Evolutionary conservation across 1,140 invertebrate species (phyloP).

Genomic region (Antheraea pernyi): DNA sequence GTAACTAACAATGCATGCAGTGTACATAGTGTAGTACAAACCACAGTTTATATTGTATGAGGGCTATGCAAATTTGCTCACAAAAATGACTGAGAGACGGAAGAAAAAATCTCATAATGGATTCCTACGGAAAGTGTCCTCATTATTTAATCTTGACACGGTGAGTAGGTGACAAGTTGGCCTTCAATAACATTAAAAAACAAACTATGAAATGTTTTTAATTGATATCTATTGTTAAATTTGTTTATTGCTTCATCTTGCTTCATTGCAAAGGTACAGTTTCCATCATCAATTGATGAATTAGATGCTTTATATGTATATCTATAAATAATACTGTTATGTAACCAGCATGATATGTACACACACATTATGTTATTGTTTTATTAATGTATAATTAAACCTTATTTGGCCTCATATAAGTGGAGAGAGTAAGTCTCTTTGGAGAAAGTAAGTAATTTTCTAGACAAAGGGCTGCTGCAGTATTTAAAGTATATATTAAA

Average conservation of each 20-base stretch:
- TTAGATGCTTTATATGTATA: neutral
- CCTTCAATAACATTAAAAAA: conserved; percentile 23
- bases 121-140: conserved; percentile 92
- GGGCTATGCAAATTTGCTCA: conserved; percentile 66
- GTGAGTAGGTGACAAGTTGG: conserved; percentile 78
- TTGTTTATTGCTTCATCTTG: conserved; percentile 34
- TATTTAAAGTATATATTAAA: too few species aligned
- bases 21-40: conserved; percentile 75
- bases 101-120: conserved; percentile 88
- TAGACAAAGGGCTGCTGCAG: too few species aligned
- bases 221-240: conserved; percentile 23
- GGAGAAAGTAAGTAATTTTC: neutral
- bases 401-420: neutral
- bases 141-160: conserved; percentile 91
- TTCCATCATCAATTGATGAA: neutral
- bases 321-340: neutral
- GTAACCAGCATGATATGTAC: neutral
- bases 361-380: neutral
- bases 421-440: neutral
- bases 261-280: conserved; percentile 11
- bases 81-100: conserved; percentile 86
- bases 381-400: neutral
- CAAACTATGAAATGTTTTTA: neutral
- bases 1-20: conserved; percentile 79
- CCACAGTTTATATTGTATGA: conserved; percentile 49